Base-by-base conservation (phyloP, 2,888 invertebrate species). In the Eupithecia vulgata region DNA sequence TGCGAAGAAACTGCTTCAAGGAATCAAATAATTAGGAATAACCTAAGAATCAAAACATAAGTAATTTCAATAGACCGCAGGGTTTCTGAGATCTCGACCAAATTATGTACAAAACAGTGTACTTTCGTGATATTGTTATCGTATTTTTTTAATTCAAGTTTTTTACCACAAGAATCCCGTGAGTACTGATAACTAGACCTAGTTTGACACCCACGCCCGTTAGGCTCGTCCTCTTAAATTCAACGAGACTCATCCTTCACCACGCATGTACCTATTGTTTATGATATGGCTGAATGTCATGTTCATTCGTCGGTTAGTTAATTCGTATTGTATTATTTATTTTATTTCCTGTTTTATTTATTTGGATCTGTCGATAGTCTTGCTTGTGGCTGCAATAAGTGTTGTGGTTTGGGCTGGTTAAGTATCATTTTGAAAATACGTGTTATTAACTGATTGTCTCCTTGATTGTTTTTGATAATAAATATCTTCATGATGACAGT, bases 241-340 rank as follows among this genome's bases (percentile, higher is more conserved):
- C 35, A 15, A 21, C 21, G 21, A 52, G 21, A 10, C 52, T 25
- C 52, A 25, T 57, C 2, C 25, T 57, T 52, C 52, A 57, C 12
- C 52, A 25, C 25, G 12, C 52, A 25, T 57, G 52, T 57, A n/a
- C n/a, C n/a, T n/a, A 57, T 57, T 57, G 25, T 57, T 57, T 57
- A 13, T 57, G 12, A 57, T 57, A 57, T 57, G 25, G 25, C 52
- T 57, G 17, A 12, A 25, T 57, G 25, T 57, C 52, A 57, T 57
- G 52, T 57, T 25, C 52, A 1, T 25, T 57, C 25, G 12, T 57
- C 25, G 52, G 21, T 57, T 57, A 13, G 25, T 57, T 57, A 25
- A 57, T 57, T 57, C 52, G 12, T 52, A 5, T 13, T 57, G 25
- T 57, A 25, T 48, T 35, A n/a, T 62, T 62, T 62, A 62, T 62